A percentile compares a stretch with the other conserved stretches of the same genome.
Evolutionary conservation across 2,797 vertebrate genomes (phyloP).

Genomic region (Xiphorhynchus erythropygius): DNA sequence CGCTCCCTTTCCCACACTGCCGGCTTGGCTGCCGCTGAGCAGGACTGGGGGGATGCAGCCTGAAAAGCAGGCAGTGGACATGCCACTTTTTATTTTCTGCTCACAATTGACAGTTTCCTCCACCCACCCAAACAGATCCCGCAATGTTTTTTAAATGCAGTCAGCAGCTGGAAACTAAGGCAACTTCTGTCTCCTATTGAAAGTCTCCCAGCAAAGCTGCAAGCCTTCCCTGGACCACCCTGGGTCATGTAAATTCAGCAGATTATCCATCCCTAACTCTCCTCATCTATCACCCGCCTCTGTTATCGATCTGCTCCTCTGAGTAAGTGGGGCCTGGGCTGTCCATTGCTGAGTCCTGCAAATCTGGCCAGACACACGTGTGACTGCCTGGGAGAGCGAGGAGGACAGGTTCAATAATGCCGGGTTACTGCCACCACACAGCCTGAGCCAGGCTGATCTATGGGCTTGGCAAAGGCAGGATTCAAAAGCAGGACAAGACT

Average conservation of each 20-base stretch:
- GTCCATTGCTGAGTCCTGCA: slow-evolving; percentile 62
- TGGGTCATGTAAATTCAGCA: slow-evolving; percentile 75
- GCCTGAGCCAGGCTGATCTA: not conserved
- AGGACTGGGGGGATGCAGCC: not conserved
- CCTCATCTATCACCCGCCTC: slow-evolving; percentile 72
- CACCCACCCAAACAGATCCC: slow-evolving; percentile 48
- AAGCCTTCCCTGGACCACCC: slow-evolving; percentile 62
- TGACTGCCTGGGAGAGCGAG: slow-evolving; percentile 48
- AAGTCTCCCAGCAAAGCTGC: slow-evolving; percentile 64
- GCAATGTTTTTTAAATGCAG: slow-evolving; percentile 66
- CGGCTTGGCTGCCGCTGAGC: not conserved
- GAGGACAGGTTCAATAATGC: slow-evolving; percentile 50
- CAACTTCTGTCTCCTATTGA: slow-evolving; percentile 71
- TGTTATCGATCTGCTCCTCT: slow-evolving; percentile 69
- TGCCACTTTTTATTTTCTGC: slow-evolving; percentile 25
- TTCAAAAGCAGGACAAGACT: not conserved
- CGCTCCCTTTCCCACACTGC: not conserved
- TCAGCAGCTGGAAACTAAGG: slow-evolving; percentile 71
- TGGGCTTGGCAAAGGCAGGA: not conserved
- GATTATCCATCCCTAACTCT: slow-evolving; percentile 74
- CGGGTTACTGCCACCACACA: not conserved
- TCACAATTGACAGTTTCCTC: slow-evolving; percentile 58
- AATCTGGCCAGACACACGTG: slow-evolving; percentile 56
- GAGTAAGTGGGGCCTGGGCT: slow-evolving; percentile 27
- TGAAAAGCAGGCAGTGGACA: not conserved